phyloP scores from a whole-genome alignment of 2,888 invertebrate genomes.

The Siphlonurus alternatus region DNA sequence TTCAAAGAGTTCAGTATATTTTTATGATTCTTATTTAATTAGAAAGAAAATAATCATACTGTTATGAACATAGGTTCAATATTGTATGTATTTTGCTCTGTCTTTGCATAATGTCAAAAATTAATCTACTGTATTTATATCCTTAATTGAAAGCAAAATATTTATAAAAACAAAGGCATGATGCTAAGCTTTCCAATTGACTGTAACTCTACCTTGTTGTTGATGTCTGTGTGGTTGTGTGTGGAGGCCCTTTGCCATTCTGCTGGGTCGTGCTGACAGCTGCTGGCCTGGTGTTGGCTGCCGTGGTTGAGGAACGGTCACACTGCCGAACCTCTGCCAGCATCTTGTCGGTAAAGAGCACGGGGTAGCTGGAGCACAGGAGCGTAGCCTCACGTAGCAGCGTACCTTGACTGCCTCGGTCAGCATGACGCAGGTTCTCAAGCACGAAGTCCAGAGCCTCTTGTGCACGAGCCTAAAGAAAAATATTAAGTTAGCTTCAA shows the following conservation, averaged over 20 bases:
- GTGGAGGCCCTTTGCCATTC: not conserved
- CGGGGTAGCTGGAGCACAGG: conserved; percentile 63
- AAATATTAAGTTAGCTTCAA: conserved; percentile 13
- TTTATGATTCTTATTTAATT: too few species aligned
- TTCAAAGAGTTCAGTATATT: too few species aligned
- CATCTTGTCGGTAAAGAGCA: conserved; percentile 62
- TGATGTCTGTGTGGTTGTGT: not conserved
- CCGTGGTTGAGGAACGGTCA: conserved; percentile 11
- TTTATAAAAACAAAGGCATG: not conserved
- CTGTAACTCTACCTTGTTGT: not conserved
- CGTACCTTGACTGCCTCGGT: conserved; percentile 53
- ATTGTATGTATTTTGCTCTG: too few species aligned
- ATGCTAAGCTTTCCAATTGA: not conserved
- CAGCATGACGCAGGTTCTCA: conserved; percentile 51
- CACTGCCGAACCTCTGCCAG: conserved; percentile 54
- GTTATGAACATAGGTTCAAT: too few species aligned
- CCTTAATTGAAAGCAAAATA: not conserved
- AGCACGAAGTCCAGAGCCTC: conserved; percentile 68
- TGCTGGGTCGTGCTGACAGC: not conserved
- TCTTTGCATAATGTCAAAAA: too few species aligned
- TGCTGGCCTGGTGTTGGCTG: not conserved
- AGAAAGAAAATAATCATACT: too few species aligned
- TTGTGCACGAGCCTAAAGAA: conserved; percentile 52
- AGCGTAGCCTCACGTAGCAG: conserved; percentile 64
- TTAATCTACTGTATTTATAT: not conserved